Percentiles rank a stretch among this genome's conserved stretches.
These are phyloP conservation scores for Lydus trimaculatus DNA, from an alignment of 2,888 invertebrate species.

Conservation along the genomic window DNA sequence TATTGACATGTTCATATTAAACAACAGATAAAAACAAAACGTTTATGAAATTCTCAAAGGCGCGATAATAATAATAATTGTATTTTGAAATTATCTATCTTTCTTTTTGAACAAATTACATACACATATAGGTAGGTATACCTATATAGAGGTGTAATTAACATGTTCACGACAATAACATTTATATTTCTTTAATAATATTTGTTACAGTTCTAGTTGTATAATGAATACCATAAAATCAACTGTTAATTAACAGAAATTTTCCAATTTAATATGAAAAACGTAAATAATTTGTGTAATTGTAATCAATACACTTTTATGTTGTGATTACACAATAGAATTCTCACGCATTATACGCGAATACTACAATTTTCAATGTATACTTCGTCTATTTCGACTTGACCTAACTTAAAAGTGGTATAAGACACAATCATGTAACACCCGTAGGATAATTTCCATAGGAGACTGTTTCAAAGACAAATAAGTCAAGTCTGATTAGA, in stretches of 20 bases:
- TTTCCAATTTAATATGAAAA: not conserved
- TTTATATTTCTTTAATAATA: not conserved
- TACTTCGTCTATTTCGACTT: too few relatives aligned
- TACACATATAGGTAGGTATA: too few relatives aligned
- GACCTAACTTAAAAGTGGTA: too few relatives aligned
- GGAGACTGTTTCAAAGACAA: too few relatives aligned
- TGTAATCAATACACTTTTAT: not conserved
- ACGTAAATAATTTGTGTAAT: not conserved
- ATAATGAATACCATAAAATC: not conserved
- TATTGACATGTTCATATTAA: constrained; percentile 2
- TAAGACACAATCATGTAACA: too few relatives aligned
- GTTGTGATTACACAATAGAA: too few relatives aligned
- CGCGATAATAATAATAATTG: not conserved
- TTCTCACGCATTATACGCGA: too few relatives aligned
- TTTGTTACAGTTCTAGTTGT: not conserved
- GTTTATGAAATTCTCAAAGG: not conserved
- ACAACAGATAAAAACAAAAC: not conserved
- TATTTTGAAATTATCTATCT: not conserved
- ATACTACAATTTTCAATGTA: not conserved
- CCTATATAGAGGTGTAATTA: not conserved
- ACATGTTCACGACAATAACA: not conserved
- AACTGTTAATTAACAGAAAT: not conserved
- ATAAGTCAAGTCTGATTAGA: too few relatives aligned
- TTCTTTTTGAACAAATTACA: not conserved
- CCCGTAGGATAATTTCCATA: too few relatives aligned